A percentile compares a stretch with the other conserved stretches of the same genome.
These are phyloP conservation scores for Hyles lineata DNA, from an alignment of 2,888 invertebrate species.

Conservation along the genomic window DNA sequence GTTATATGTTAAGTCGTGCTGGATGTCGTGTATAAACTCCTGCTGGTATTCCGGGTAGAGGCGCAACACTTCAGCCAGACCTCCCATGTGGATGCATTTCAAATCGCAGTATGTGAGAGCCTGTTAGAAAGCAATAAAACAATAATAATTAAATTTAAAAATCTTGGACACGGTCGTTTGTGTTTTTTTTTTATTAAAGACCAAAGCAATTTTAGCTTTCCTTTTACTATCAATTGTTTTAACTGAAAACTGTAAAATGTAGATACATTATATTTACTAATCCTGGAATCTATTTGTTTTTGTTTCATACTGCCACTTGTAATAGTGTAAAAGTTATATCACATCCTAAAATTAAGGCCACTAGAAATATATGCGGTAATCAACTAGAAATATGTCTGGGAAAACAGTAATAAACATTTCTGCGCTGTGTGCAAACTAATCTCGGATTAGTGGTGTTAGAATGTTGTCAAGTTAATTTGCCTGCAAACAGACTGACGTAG, in stretches of 20 bases:
- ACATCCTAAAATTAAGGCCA: too few species aligned
- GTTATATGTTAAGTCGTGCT: conserved; percentile 97
- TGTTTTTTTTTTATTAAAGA: too few species aligned
- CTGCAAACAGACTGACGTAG: neutral
- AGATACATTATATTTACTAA: too few species aligned
- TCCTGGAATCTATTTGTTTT: too few species aligned
- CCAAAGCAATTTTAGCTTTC: too few species aligned
- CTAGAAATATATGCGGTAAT: too few species aligned
- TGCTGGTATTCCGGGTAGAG: conserved; percentile 98
- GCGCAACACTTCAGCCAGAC: conserved; percentile 94
- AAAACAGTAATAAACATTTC: too few species aligned
- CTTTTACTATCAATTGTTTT: too few species aligned
- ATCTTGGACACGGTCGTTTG: neutral
- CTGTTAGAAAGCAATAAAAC: conserved; percentile 61
- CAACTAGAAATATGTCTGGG: too few species aligned
- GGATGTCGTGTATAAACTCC: conserved; percentile 96
- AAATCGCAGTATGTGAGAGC: conserved; percentile 98
- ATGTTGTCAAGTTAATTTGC: neutral
- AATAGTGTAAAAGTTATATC: too few species aligned
- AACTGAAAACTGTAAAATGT: too few species aligned
- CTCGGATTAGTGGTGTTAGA: neutral
- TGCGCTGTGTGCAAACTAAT: neutral
- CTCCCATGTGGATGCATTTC: conserved; percentile 96
- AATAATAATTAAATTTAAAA: neutral
- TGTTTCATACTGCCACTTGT: too few species aligned